These are phyloP conservation scores for Barbus barbus DNA, from an alignment of 2,113 vertebrate species.

Conservation along the genomic window DNA sequence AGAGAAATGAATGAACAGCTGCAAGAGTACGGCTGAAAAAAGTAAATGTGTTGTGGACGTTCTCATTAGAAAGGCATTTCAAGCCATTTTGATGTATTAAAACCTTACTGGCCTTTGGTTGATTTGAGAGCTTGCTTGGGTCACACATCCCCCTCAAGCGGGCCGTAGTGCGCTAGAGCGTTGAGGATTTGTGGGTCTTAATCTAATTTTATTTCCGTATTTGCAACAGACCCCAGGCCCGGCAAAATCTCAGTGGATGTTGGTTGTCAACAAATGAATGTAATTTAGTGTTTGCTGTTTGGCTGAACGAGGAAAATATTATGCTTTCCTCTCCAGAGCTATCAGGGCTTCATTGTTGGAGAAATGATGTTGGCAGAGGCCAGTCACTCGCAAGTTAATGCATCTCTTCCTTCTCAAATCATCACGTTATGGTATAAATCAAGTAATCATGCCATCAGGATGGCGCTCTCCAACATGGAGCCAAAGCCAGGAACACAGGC, in stretches of 20 bases:
- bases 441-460: background rate
- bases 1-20: conserved; percentile 27
- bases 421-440: background rate
- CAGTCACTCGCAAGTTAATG: conserved; percentile 24
- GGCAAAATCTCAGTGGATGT: conserved; percentile 58
- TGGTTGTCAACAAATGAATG: conserved; percentile 58
- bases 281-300: conserved; percentile 60
- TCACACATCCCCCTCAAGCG: background rate
- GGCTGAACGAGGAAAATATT: too few species aligned
- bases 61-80: conserved; percentile 17
- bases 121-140: background rate
- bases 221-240: conserved; percentile 25
- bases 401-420: background rate
- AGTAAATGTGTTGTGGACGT: background rate
- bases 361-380: conserved; percentile 50
- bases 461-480: background rate
- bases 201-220: conserved; percentile 1
- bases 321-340: background rate
- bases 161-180: background rate
- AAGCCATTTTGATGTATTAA: background rate
- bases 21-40: background rate
- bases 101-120: background rate
- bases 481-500: background rate
- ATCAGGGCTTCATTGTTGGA: background rate
- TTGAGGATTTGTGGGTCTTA: background rate